These are phyloP conservation scores for Clarias laeviceps DNA, from an alignment of 2,797 vertebrate genomes.

Conservation along the genomic window DNA sequence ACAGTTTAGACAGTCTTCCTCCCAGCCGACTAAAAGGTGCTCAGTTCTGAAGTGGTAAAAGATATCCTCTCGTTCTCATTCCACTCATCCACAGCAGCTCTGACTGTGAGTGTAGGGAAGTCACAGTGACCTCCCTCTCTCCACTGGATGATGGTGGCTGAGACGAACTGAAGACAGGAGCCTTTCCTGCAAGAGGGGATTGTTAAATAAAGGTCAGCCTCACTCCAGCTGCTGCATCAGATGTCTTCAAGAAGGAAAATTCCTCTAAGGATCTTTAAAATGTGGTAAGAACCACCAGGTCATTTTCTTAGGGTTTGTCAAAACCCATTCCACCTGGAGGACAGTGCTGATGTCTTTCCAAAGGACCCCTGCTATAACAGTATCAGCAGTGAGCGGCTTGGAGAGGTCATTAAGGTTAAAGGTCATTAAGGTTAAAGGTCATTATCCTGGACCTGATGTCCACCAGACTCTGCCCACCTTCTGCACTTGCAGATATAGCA, in stretches of 20 bases:
- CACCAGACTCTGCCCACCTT: too few relatives aligned
- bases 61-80: background rate
- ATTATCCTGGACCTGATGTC: background rate
- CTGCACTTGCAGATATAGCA: too few relatives aligned
- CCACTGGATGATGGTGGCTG: background rate
- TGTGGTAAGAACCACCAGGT: background rate
- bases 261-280: background rate
- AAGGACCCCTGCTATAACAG: conserved; percentile 9
- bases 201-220: too few relatives aligned
- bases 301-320: background rate
- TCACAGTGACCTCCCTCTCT: background rate
- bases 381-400: background rate
- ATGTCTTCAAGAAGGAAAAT: background rate
- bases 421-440: background rate
- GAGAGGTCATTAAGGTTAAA: too few relatives aligned
- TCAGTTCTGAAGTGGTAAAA: background rate
- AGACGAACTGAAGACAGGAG: background rate
- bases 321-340: background rate
- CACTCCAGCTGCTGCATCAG: background rate
- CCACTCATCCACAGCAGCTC: background rate
- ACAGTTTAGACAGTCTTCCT: background rate
- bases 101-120: background rate
- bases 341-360: background rate
- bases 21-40: background rate
- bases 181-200: too few relatives aligned